phyloP scores from a whole-genome alignment of 2,888 invertebrate species.

The Leptura quadrifasciata region DNA sequence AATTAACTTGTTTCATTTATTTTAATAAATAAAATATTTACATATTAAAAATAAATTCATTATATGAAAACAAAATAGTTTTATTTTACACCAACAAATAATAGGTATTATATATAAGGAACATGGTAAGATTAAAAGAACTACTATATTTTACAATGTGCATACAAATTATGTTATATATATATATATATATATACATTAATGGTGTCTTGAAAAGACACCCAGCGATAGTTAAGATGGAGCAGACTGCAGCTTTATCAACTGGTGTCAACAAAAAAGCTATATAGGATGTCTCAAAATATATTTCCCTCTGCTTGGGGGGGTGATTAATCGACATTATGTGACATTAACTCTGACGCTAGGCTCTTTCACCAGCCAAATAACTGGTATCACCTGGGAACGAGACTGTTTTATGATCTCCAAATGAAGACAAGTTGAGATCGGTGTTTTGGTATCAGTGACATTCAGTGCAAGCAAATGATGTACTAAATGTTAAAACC shows the following conservation, averaged over 20 bases:
- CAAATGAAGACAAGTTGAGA: too few species aligned
- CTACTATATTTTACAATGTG: constrained; percentile 30
- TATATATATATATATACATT: background rate
- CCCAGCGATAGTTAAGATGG: background rate
- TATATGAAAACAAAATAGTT: constrained; percentile 7
- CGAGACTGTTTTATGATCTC: too few species aligned
- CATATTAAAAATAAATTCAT: background rate
- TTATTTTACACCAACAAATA: constrained; percentile 7
- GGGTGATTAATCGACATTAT: too few species aligned
- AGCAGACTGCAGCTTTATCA: background rate
- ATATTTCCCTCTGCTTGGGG: too few species aligned
- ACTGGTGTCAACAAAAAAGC: too few species aligned
- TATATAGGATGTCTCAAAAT: too few species aligned
- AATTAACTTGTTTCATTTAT: background rate
- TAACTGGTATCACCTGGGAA: too few species aligned
- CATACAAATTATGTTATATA: constrained; percentile 13
- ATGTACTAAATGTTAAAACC: too few species aligned
- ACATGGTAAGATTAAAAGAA: background rate
- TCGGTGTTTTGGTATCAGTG: too few species aligned
- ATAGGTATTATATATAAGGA: background rate
- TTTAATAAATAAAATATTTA: background rate
- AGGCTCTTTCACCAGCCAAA: too few species aligned
- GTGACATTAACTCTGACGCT: too few species aligned
- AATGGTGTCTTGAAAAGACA: background rate
- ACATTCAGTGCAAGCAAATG: too few species aligned